Conservation (phyloP, 2,888 invertebrate species). For the Geophilus truncorum region DNA sequence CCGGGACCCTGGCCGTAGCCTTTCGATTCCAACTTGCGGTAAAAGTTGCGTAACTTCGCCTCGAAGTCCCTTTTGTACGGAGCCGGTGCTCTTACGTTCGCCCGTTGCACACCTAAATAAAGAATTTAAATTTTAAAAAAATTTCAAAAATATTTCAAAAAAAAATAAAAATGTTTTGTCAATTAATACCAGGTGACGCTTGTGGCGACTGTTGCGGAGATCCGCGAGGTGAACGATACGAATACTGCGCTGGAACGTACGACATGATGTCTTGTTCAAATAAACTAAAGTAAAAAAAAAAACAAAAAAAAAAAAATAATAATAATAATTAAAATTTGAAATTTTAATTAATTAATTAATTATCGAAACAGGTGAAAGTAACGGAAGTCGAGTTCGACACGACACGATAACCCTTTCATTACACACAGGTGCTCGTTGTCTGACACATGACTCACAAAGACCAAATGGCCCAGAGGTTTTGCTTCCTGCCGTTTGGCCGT, state of each 20-base stretch:
- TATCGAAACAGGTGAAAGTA: not conserved
- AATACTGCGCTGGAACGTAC: slow-evolving; percentile 68
- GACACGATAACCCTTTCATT: not conserved
- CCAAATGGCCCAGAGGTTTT: not conserved
- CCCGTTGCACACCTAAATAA: slow-evolving; percentile 51
- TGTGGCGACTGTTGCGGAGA: slow-evolving; percentile 66
- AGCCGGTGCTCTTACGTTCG: slow-evolving; percentile 75
- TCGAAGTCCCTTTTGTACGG: slow-evolving; percentile 91
- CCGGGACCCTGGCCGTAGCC: slow-evolving; percentile 96
- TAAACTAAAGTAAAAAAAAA: slow-evolving; percentile 61
- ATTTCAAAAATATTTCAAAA: not conserved
- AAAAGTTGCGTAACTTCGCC: slow-evolving; percentile 88
- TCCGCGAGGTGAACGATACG: slow-evolving; percentile 54
- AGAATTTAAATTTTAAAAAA: not conserved
- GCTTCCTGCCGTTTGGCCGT: not conserved
- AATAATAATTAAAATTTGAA: not conserved
- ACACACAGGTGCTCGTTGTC: not conserved
- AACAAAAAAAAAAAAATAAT: not conserved
- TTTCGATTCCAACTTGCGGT: slow-evolving; percentile 89
- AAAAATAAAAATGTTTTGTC: not conserved
- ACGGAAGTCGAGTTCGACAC: not conserved
- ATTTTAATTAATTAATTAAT: not conserved
- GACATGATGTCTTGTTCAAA: slow-evolving; percentile 99
- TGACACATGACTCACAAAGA: not conserved
- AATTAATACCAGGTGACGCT: slow-evolving; percentile 65